Evolutionary conservation across 2,797 vertebrate species (phyloP).

Genomic region (Poeciliopsis paucimaculata): DNA sequence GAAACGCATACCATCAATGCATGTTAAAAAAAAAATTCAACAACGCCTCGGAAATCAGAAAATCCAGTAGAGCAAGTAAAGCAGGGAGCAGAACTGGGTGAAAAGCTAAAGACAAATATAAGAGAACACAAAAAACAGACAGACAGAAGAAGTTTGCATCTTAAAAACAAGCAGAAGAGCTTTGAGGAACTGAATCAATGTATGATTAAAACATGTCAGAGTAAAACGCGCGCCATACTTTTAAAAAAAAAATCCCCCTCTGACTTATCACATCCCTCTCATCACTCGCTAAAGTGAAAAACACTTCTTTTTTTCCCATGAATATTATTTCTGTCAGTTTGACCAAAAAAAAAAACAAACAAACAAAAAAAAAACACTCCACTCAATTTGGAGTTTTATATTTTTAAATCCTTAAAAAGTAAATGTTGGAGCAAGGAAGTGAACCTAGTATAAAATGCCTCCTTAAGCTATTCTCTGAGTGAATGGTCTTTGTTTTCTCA

Average conservation of each 20-base stretch:
- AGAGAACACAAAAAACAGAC: not conserved
- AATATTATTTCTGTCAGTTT: not conserved
- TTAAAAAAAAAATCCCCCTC: not conserved
- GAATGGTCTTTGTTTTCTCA: not conserved
- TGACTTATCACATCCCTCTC: not conserved
- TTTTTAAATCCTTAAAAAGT: not conserved
- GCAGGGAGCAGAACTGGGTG: not conserved
- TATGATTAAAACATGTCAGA: not conserved
- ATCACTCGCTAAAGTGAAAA: not conserved
- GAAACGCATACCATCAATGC: not conserved
- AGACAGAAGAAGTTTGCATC: not conserved
- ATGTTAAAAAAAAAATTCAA: not conserved
- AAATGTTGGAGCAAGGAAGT: not conserved
- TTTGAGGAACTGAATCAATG: not conserved
- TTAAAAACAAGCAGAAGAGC: not conserved
- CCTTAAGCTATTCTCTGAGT: not conserved
- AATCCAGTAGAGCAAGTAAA: not conserved
- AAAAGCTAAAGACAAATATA: not conserved
- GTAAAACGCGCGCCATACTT: not conserved
- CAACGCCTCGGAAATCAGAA: not conserved
- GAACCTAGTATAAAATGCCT: not conserved
- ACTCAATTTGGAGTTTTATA: not conserved
- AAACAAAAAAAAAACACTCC: too few species aligned
- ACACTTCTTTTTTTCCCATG: not conserved
- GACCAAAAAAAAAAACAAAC: not conserved